Base-by-base conservation (phyloP, 2,113 vertebrate genomes). In the Scomber colias region DNA sequence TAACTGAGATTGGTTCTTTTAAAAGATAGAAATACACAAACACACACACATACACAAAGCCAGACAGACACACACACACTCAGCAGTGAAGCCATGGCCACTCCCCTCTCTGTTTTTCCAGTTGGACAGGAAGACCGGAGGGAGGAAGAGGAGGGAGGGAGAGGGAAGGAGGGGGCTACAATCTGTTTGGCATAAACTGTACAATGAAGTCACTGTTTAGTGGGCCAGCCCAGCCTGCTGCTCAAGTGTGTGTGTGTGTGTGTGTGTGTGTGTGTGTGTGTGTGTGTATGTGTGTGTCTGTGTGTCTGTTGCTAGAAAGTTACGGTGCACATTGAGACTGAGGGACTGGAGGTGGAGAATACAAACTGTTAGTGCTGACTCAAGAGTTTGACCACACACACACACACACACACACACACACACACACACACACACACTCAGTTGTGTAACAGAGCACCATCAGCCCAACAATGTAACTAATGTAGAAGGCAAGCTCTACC, bases 121-220 rank as follows among this genome's bases (percentile, higher is more conserved):
- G 83, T 82, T 84, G 80, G 86, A 83, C 83, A 90, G 89, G 87
- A 92, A 88, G 75, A 71, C 40, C 35, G 24, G 71, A 73, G 75
- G 75, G 74, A 84, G 76, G 74, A 73, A 76, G 77, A 50, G 44
- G 77, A 65, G 51, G 51, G 77, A 46, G 67, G 67, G 35, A 40
- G 72, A 79, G 30, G 35, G 80, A 51, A 73, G 82, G 85, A 44
- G 75, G 60, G 89, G 62, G 70, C 76, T 74, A 75, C 90, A 91
- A 91, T 93, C 93, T 93, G 92, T 92, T 95, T 91, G 87, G 91
- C 91, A 92, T 91, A 89, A 90, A 91, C 45, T 51, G 63, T 71
- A 94, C 93, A 95, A 93, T 93, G 90, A 89, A 92, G 92, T 87
- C 72, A 60, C 45, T 77, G 54, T 77, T 13, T 40, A 40, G 61